Conservation (phyloP, 2,888 invertebrate species). For the Agonopterix heracliana region DNA sequence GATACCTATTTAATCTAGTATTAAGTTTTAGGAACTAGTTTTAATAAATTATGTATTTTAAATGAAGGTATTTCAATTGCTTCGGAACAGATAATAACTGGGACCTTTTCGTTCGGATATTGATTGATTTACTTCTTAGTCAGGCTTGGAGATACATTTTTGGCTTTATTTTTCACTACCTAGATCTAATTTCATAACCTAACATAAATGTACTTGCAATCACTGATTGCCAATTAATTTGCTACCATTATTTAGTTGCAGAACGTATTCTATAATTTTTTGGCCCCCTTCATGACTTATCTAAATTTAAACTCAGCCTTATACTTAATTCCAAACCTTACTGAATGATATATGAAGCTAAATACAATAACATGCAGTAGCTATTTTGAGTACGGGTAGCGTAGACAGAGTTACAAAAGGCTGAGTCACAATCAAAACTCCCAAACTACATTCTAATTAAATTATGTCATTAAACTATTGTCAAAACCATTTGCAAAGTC, state of each 20-base stretch:
- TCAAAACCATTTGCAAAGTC: neutral
- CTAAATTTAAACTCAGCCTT: neutral
- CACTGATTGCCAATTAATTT: neutral
- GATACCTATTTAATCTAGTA: constrained; percentile 9
- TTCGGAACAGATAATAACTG: neutral
- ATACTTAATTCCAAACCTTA: neutral
- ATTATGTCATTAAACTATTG: neutral
- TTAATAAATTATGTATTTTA: constrained; percentile 44
- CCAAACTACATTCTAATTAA: no score
- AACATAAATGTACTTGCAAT: neutral
- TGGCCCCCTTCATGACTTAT: neutral
- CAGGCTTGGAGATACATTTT: neutral
- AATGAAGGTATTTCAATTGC: neutral
- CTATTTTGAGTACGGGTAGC: neutral
- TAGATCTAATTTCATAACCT: neutral
- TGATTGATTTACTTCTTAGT: constrained; percentile 13
- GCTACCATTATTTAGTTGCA: neutral
- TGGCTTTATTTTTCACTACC: neutral
- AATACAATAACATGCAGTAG: neutral
- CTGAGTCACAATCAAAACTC: neutral
- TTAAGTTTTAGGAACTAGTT: constrained; percentile 47
- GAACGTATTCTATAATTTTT: neutral
- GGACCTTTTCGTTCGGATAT: neutral
- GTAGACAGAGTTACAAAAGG: neutral
- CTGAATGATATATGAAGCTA: no score